Base-by-base conservation (phyloP, 2,113 vertebrate genomes). In the Turnix velox region DNA sequence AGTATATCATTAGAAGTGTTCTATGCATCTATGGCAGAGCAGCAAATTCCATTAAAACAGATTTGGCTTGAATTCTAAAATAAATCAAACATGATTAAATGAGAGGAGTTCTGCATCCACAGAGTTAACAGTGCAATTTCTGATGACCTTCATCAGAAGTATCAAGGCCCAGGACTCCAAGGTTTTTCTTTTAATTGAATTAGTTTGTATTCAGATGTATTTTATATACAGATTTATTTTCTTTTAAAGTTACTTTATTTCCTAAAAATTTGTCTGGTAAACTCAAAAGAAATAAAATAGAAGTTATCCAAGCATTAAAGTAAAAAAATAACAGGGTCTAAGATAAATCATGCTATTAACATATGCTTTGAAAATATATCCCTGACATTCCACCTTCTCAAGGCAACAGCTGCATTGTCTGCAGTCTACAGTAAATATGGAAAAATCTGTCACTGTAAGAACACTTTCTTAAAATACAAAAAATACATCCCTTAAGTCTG, bases 391-490 rank as follows among this genome's bases (percentile, higher is more conserved):
- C 43, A 75, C 43, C 75, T 78, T 52, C 37, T 83, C 24, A 42
- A 85, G 18, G 40, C 54, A 94, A 91, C 81, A 96, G 73, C 59
- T 93, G 76, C 75, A 84, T 74, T 28, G 17, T 90, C 51, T 91
- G 10, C 86, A 90, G 91, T 84, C 18, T 58, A 84, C 24, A n/a
- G 58, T 37, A 90, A 90, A 35, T 10, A 80, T 39, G 27, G 27
- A 63, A 66, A 95, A 94, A 87, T 13, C 45, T 88, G 42, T 74
- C 61, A 62, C n/a, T 57, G 15, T 14, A 67, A 20, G 49, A 72
- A 78, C 22, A 48, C 30, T 46, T 77, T 61, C 40, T 11, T 8
- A 39, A 40, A 62, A 40, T 40, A 62, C 27, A 62, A 62, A 74
- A 94, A 84, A 62, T 59, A 35, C 11, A 54, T 33, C 81, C 46